Evolutionary conservation across 2,888 invertebrate genomes (phyloP).

Genomic region (Cephus runcator): DNA sequence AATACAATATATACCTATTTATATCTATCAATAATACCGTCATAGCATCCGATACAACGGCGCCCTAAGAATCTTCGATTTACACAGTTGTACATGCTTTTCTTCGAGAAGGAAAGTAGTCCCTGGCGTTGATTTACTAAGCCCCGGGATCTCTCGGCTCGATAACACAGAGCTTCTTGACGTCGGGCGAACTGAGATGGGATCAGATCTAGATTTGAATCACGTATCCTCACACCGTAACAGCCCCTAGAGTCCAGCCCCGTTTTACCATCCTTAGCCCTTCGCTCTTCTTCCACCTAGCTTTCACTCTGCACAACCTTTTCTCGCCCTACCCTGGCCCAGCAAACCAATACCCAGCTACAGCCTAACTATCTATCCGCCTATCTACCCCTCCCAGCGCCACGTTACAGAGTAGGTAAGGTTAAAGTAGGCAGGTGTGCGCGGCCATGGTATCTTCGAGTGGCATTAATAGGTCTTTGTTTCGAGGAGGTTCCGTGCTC

Average conservation of each 20-base stretch:
- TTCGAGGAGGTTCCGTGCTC: constrained; percentile 29
- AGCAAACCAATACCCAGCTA: not conserved
- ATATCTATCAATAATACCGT: too few relatives aligned
- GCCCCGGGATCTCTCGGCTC: constrained; percentile 11
- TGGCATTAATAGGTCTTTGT: constrained; percentile 59
- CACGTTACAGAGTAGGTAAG: not conserved
- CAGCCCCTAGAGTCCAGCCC: constrained; percentile 13
- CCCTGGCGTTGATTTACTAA: not conserved
- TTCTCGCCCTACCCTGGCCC: constrained; percentile 9
- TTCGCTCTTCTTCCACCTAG: constrained; percentile 14
- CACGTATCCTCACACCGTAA: constrained; percentile 49
- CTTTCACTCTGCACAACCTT: constrained; percentile 20
- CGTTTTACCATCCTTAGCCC: constrained; percentile 4
- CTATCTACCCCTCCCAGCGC: not conserved
- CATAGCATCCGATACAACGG: too few relatives aligned
- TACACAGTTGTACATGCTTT: not conserved
- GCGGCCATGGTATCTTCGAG: constrained; percentile 33
- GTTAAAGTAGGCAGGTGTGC: not conserved
- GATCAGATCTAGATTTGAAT: constrained; percentile 62
- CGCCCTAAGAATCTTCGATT: too few relatives aligned
- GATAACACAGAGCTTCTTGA: constrained; percentile 33
- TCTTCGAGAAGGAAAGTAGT: not conserved
- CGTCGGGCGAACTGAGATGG: constrained; percentile 37
- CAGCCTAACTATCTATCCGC: not conserved
- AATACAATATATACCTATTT: too few relatives aligned